Evolutionary conservation across 2,113 vertebrate genomes (phyloP).

Genomic region (Neolamprologus ventralis): DNA sequence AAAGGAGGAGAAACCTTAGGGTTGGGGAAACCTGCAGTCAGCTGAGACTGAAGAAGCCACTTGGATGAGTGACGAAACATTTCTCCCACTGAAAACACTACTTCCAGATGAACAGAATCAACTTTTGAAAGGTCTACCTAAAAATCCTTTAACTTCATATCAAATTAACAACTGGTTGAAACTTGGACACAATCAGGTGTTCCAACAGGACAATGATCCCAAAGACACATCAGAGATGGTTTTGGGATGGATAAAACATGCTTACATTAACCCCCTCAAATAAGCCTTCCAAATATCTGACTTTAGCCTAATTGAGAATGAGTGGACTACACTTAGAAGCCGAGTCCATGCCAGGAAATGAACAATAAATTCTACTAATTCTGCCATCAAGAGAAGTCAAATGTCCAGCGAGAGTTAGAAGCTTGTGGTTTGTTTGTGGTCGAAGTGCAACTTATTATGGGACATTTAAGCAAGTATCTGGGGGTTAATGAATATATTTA

Average conservation of each 20-base stretch:
- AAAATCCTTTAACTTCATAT: neutral
- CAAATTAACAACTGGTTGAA: neutral
- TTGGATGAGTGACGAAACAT: neutral
- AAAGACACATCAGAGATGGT: neutral
- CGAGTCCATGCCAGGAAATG: neutral
- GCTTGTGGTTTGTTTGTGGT: neutral
- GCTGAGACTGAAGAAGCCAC: neutral
- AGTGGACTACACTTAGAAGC: neutral
- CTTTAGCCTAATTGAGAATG: neutral
- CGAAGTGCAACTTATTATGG: neutral
- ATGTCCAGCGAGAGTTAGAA: neutral
- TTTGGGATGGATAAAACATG: neutral
- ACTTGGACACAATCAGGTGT: neutral
- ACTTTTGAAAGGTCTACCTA: neutral
- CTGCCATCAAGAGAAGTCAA: neutral
- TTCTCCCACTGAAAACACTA: neutral
- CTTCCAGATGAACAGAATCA: neutral
- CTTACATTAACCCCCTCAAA: neutral
- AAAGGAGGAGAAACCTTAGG: neutral
- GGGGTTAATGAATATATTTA: neutral
- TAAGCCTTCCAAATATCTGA: neutral
- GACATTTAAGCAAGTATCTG: neutral
- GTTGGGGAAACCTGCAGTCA: neutral
- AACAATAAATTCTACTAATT: neutral
- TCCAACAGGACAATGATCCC: neutral